Evolutionary conservation across 1,140 invertebrate genomes (phyloP).

Genomic region (Radopholus similis): DNA sequence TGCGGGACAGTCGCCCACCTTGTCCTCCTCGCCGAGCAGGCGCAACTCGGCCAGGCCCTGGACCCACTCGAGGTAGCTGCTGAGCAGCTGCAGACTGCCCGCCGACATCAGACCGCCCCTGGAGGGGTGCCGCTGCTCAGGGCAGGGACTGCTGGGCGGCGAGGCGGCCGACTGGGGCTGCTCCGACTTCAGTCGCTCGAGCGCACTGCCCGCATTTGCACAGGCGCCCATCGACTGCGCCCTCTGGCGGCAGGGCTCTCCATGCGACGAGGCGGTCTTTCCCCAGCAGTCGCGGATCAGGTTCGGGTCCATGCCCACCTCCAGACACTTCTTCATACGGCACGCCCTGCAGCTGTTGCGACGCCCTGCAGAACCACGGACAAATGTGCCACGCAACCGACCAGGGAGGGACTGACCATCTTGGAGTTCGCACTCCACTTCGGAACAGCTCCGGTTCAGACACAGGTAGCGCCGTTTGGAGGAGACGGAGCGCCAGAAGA

Average conservation of each 20-base stretch:
- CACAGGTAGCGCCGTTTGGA: slow-evolving; percentile 3
- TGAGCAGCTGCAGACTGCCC: neutral
- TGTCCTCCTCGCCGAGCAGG: slow-evolving; percentile 6
- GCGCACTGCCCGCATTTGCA: neutral
- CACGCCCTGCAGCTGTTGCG: slow-evolving; percentile 57
- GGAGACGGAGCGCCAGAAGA: slow-evolving; percentile 10
- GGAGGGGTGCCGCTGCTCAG: neutral
- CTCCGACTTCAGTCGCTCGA: neutral
- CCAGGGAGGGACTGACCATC: too few species aligned
- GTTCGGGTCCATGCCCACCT: slow-evolving; percentile 59
- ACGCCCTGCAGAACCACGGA: too few species aligned
- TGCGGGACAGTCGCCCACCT: neutral
- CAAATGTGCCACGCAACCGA: too few species aligned
- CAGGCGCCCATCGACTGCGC: neutral
- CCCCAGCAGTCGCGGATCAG: slow-evolving; percentile 16
- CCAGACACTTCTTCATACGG: slow-evolving; percentile 56
- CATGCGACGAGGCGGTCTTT: neutral
- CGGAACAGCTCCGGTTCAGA: neutral
- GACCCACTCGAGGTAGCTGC: slow-evolving; percentile 17
- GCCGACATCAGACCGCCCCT: too few species aligned
- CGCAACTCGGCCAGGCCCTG: slow-evolving; percentile 1
- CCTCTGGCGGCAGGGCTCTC: neutral
- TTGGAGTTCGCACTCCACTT: slow-evolving; percentile 1
- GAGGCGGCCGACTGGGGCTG: neutral
- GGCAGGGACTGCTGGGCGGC: neutral